These are phyloP conservation scores for Meliscaeva auricollis DNA, from an alignment of 2,888 invertebrate genomes.

Conservation along the genomic window DNA sequence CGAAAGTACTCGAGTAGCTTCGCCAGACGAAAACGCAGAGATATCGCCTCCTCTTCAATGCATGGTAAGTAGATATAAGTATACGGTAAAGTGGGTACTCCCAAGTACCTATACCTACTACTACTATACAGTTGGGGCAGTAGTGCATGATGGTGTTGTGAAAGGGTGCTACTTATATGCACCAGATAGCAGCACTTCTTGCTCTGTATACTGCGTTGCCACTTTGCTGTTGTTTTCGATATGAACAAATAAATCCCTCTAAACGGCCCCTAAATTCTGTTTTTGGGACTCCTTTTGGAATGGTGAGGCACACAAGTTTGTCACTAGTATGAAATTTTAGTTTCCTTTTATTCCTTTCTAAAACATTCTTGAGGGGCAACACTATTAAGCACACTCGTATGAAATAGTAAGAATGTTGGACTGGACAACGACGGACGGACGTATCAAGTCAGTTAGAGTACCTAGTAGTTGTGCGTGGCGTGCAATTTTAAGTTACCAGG, in stretches of 20 bases:
- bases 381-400: background rate
- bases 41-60: conserved; percentile 82
- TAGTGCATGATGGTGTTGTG: conserved; percentile 28
- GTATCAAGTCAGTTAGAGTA: background rate
- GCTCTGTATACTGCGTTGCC: background rate
- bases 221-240: background rate
- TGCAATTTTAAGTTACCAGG: conserved; percentile 11
- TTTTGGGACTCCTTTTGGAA: background rate
- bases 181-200: conserved; percentile 7
- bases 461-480: background rate
- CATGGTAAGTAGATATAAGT: conserved; percentile 79
- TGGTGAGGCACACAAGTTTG: too few relatives aligned
- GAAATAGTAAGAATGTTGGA: background rate
- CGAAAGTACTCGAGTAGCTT: conserved; percentile 74
- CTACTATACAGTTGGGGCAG: conserved; percentile 17
- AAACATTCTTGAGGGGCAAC: background rate
- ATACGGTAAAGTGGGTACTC: conserved; percentile 22
- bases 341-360: too few relatives aligned
- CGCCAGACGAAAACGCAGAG: conserved; percentile 79
- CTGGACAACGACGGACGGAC: too few relatives aligned
- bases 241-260: too few relatives aligned
- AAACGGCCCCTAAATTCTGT: too few relatives aligned
- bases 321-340: too few relatives aligned
- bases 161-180: conserved; percentile 41
- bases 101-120: background rate